Base-by-base conservation (phyloP, 2,797 vertebrate genomes). In the Pseudochirops corinnae region DNA sequence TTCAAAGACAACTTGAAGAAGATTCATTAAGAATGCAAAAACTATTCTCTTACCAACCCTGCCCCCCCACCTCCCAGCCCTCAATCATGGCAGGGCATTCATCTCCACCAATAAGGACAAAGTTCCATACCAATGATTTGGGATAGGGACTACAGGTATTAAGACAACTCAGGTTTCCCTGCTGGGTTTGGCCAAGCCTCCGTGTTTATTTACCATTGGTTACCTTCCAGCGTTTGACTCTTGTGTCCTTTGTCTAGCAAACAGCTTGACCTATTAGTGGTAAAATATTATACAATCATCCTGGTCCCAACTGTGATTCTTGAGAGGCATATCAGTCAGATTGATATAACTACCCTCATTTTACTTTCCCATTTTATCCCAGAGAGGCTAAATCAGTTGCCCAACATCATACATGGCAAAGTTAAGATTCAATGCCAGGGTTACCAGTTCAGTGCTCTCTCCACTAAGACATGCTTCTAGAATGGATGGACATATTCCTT, bases 41-140 rank as follows among this genome's bases (percentile, higher is more conserved):
- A 21, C 12, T 46, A 21, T 82, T 18, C 18, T 82, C n/a, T 82
- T 14, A 24, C 12, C 2, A 39, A 46, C 18, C 24, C 21, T 2
- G 0, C 5, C 14, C 16, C 13, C 5, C 3, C 67, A 0, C 5
- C 11, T 21, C 2, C 2, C 18, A 24, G 18, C 18, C 21, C 18
- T 82, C 21, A 46, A 26, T 24, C 21, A 46, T 9, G 21, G 9
- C 39, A 82, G 21, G 0, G 39, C n/a, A 46, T 82, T 82, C 18
- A 26, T 46, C 9, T 46, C 39, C 21, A 82, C n/a, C 74, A 82
- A 82, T 26, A 82, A 82, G 21, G 39, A 46, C 0, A 10, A 26
- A 39, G n/a, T 21, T 16, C 67, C n/a, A 82, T 82, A 46, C 21
- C 74, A 82, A 46, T 82, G 74, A 46, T 82, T 82, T 82, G 39